Evolutionary conservation across 2,888 invertebrate genomes (phyloP), one percentile per base, ranked within the genome.

Genomic region (Chymomyza amoena): DNA sequence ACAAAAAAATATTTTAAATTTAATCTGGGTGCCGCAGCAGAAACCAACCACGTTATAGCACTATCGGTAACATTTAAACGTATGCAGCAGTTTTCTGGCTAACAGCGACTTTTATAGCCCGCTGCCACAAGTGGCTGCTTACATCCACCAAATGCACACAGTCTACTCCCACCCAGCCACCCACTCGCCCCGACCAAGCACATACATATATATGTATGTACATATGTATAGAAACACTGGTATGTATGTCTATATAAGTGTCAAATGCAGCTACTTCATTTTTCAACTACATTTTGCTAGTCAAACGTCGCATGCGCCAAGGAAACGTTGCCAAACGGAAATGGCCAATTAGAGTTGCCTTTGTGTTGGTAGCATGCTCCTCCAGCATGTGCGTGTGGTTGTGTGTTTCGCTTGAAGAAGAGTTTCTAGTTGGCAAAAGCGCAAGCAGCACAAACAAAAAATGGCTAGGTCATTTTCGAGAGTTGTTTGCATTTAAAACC

Each of bases 21-120:
- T 50, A 50, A n/a, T 57, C 64, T 50, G 7, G 28, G 20, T 20
- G 45, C 64, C 45, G 52, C 54, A 2, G 6, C 56, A 64, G 20
- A 18, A 64, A n/a, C 20, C 50, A 60, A 64, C 67, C 67, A 70
- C 81, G 88, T 79, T 89, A 86, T 88, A 75, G 81, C 87, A 76
- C 87, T 82, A 88, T 85, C 90, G 84, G 80, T 87, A 87, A 89
- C 90, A 87, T 84, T 82, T 85, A 81, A 89, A 84, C 87, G 89
- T 90, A 89, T 90, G 90, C 85, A 85, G 73, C 73, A 72, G 73
- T 73, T 67, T 68, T 66, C 75, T 64, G 69, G 67, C 75, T 76
- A 78, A 70, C 79, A 75, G 63, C 68, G 68, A 71, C 85, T 90
- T 90, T 90, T 90, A 90, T 90, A 90, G 82, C 70, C 80, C 61